Conservation (phyloP, 2,888 invertebrate species). For the Heteromyza rotundicornis region DNA sequence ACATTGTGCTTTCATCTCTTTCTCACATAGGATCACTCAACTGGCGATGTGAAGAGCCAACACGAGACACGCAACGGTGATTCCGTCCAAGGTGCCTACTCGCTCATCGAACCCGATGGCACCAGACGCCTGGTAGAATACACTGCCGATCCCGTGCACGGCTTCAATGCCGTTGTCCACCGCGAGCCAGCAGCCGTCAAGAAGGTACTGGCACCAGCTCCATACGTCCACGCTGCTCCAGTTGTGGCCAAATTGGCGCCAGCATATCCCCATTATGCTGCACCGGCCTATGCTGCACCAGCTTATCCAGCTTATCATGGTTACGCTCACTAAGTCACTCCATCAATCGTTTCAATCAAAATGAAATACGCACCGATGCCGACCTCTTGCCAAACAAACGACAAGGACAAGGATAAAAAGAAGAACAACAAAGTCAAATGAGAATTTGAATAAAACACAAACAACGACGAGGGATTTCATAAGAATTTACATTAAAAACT, state of each 20-base stretch:
- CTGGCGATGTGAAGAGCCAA: conserved; percentile 67
- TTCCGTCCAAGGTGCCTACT: conserved; percentile 66
- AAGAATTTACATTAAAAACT: no score
- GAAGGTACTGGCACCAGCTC: conserved; percentile 50
- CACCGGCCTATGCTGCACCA: conserved; percentile 28
- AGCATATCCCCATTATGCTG: conserved; percentile 26
- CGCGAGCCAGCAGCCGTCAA: conserved; percentile 63
- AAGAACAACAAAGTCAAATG: conserved; percentile 4
- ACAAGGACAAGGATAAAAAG: no score
- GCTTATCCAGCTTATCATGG: conserved; percentile 31
- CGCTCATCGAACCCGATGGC: conserved; percentile 66
- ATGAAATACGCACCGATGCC: conserved; percentile 24
- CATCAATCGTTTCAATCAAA: no score
- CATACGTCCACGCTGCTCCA: conserved; percentile 41
- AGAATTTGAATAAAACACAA: conserved; percentile 8
- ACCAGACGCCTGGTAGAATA: conserved; percentile 67
- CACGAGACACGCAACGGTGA: conserved; percentile 66
- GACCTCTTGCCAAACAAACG: conserved; percentile 32
- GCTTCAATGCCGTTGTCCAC: conserved; percentile 68
- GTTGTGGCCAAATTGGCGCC: conserved; percentile 42
- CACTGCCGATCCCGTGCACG: conserved; percentile 67
- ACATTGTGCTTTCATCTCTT: conserved; percentile 20
- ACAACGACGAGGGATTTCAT: conserved; percentile 12
- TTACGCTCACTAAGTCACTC: conserved; percentile 42
- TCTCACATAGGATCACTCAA: conserved; percentile 63